A percentile compares a stretch with the other conserved stretches of the same genome.
phyloP scores from a whole-genome alignment of 1,140 invertebrate species.

The Latrodectus geometricus region DNA sequence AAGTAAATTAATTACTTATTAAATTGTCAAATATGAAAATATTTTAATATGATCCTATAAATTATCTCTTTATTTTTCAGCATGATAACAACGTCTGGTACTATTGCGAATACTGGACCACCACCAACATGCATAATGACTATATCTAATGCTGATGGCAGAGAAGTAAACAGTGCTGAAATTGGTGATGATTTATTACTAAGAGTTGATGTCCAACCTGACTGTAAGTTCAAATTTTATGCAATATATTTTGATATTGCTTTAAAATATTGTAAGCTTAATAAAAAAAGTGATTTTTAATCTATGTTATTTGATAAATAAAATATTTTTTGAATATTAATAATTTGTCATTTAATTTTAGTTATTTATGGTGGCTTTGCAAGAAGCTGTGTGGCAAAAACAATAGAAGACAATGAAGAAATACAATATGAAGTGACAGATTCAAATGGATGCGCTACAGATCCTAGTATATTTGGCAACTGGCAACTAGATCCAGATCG shows the following conservation, averaged over 20 bases:
- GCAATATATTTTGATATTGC: background rate
- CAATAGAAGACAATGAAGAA: constrained; percentile 85
- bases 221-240: constrained; percentile 72
- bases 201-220: constrained; percentile 92
- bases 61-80: constrained; percentile 66
- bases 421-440: constrained; percentile 94
- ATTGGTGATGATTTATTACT: constrained; percentile 91
- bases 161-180: constrained; percentile 89
- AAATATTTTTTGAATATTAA: background rate
- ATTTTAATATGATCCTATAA: background rate
- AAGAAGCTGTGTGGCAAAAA: constrained; percentile 90
- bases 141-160: constrained; percentile 87
- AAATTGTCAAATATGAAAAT: too few relatives aligned
- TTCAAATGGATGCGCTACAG: constrained; percentile 92
- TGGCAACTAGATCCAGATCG: constrained; percentile 89
- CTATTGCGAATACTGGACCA: constrained; percentile 93
- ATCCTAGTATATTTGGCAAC: constrained; percentile 91
- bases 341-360: constrained; percentile 65
- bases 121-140: constrained; percentile 93
- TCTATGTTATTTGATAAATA: background rate
- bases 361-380: constrained; percentile 95
- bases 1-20: too few relatives aligned
- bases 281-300: background rate
- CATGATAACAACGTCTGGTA: constrained; percentile 93
- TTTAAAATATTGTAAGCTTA: background rate